Conservation (phyloP, 2,113 vertebrate species). For the Xiphophorus couchianus region DNA sequence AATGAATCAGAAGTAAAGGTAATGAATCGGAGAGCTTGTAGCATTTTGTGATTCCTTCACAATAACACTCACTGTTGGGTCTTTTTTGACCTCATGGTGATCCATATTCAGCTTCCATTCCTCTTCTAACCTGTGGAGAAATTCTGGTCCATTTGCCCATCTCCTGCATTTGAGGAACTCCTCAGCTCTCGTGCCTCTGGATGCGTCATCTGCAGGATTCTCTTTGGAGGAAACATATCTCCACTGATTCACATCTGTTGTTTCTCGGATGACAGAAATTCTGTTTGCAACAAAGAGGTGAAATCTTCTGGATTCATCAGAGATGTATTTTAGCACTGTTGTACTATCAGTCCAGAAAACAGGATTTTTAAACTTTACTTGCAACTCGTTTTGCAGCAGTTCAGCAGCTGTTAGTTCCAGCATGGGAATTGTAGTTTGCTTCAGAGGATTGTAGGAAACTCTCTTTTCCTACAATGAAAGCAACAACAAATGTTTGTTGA, state of each 20-base stretch:
- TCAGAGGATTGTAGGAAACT: neutral
- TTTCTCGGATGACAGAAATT: neutral
- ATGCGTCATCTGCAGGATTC: neutral
- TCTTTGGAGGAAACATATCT: neutral
- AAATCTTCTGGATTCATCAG: no score
- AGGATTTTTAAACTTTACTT: neutral
- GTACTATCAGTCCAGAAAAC: neutral
- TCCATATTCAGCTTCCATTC: neutral
- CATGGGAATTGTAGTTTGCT: neutral
- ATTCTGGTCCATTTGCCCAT: neutral
- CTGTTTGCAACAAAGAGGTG: no score
- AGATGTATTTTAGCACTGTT: no score
- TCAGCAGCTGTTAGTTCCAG: neutral
- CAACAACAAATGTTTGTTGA: neutral
- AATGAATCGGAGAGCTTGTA: no score
- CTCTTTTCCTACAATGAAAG: neutral
- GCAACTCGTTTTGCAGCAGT: neutral
- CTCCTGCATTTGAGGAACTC: neutral
- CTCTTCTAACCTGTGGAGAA: neutral
- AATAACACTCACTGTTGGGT: no score
- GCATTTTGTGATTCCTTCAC: no score
- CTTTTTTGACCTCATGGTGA: no score
- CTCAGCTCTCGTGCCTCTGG: neutral
- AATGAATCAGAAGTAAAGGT: no score
- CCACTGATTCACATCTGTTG: neutral